These are phyloP conservation scores for Bos javanicus DNA, from an alignment of 2,113 vertebrate species.

Conservation along the genomic window DNA sequence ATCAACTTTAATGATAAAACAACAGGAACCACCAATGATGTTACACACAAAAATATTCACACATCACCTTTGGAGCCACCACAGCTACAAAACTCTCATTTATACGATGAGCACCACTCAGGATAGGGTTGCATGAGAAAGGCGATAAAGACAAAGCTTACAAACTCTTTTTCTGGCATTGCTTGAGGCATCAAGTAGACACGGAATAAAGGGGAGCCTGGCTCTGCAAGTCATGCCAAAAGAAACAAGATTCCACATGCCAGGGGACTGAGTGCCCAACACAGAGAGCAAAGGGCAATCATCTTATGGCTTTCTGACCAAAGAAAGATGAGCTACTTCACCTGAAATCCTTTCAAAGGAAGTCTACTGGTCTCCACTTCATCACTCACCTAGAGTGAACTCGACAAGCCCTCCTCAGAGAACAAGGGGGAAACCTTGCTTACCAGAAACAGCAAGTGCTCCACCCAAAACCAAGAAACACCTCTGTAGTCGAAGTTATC, in stretches of 20 bases:
- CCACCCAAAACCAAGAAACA: conserved; percentile 38
- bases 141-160: neutral
- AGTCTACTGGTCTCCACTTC: neutral
- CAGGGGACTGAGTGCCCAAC: conserved; percentile 25
- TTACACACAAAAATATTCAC: neutral
- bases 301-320: conserved; percentile 3
- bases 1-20: conserved; percentile 7
- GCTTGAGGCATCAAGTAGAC: neutral
- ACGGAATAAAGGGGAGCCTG: neutral
- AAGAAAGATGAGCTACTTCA: conserved; percentile 24
- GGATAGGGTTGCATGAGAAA: neutral
- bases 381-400: conserved; percentile 29
- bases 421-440: neutral
- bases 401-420: neutral
- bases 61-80: neutral
- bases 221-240: conserved; percentile 48
- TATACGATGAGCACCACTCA: neutral
- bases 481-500: neutral
- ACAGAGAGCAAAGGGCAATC: conserved; percentile 66
- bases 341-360: conserved; percentile 32
- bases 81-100: neutral
- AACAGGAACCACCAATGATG: neutral
- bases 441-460: conserved; percentile 13
- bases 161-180: neutral
- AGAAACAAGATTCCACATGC: conserved; percentile 66